Conservation (phyloP, 2,888 invertebrate genomes). For the Neria commutata region DNA sequence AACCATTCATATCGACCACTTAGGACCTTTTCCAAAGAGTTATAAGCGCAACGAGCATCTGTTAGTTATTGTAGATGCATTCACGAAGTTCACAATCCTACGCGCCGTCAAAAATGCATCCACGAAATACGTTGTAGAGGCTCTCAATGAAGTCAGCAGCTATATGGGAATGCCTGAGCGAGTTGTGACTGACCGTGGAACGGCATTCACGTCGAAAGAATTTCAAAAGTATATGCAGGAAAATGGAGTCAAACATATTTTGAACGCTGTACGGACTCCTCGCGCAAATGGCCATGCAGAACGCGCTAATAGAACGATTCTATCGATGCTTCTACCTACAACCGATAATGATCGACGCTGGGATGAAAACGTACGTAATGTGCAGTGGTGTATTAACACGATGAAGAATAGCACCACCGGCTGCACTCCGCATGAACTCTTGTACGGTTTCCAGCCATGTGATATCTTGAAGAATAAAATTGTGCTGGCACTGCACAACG, state of each 20-base stretch:
- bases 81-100: conserved; percentile 22
- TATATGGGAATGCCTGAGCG: conserved; percentile 35
- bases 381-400: conserved; percentile 6
- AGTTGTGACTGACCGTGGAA: conserved; percentile 38
- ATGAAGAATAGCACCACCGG: conserved; percentile 5
- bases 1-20: conserved; percentile 18
- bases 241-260: conserved; percentile 33
- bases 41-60: conserved; percentile 16
- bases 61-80: conserved; percentile 20
- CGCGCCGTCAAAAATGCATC: conserved; percentile 20
- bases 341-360: conserved; percentile 1
- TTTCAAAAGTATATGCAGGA: conserved; percentile 31
- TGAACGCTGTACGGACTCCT: conserved; percentile 34
- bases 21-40: conserved; percentile 22
- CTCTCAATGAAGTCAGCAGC: conserved; percentile 13
- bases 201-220: conserved; percentile 35
- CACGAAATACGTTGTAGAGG: conserved; percentile 15
- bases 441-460: not conserved
- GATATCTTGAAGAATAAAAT: conserved; percentile 12
- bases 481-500: not conserved
- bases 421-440: conserved; percentile 6
- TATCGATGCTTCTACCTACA: conserved; percentile 7
- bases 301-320: conserved; percentile 14
- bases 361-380: conserved; percentile 4
- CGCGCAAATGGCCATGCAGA: conserved; percentile 29